Base-by-base conservation (phyloP, 2,888 invertebrate species). In the Drosophila aldrichi region DNA sequence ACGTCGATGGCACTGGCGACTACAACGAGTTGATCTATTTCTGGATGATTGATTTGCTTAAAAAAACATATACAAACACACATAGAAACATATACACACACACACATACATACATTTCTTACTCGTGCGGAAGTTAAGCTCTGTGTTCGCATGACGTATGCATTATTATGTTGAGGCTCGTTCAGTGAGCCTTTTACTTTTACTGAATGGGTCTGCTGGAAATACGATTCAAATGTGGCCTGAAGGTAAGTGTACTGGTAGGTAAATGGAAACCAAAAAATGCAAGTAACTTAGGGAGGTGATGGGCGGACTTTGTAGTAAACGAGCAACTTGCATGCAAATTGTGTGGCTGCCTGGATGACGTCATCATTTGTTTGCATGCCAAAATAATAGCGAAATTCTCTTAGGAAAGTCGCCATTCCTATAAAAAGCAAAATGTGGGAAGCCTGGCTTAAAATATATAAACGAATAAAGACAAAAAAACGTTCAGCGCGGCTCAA, bases 21-120 rank as follows among this genome's bases (percentile, higher is more conserved):
- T 18, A 41, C 76, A 67, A 61, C 68, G 72, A 77, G 68, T 86
- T 75, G 87, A 83, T 84, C 83, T 84, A 88, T 84, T 84, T 84
- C 87, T 69, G 82, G 76, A 89, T 89, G 89, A 84, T 84, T 89
- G 89, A 89, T 84, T 84, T 89, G 69, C 70, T 77, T 68, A 73
- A 46, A 79, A 29, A 16, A 55, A 69, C 16, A 58, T 46, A 58
- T 18, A 62, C 58, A 57, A 12, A 55, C 3, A 25, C 9, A 25
- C 64, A 55, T 34, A 76, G 58, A 70, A 5, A 36, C 22, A 82
- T 5, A 20, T 14, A 46, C 61, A 51, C 34, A 78, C 61, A 70
- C 34, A 78, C 61, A 70, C 1, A 20, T 7, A 46, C 61, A 55
- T 34, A 76, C 61, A 70, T 59, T 69, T 77, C 55, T 34, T 70